Evolutionary conservation across 2,797 vertebrate genomes (phyloP), one percentile per base, ranked within the genome.

Genomic region (Eidolon dupreanum): DNA sequence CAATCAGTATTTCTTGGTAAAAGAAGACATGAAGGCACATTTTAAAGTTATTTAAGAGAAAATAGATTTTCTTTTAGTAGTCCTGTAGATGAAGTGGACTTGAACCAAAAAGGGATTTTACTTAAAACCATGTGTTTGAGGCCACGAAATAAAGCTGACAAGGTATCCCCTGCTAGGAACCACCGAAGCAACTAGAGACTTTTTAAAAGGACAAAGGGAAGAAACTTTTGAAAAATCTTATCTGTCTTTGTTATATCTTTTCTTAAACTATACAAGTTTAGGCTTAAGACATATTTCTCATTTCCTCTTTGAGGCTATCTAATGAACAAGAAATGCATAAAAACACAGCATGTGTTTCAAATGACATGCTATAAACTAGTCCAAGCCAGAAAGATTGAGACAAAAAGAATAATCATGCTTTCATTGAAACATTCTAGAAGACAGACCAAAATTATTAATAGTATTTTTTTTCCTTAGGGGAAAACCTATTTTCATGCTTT

Each of bases 1-100:
- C 89, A 97, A 96, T 96, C 90, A 87, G 95, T 97, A 97, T 75
- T 73, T 94, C 84, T 97, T 98, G 95, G 86, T 98, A 97, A 98
- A 97, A 98, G 92, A 87, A 98, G 82, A 81, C 95, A 94, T 90
- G 94, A 98, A 97, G 87, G 65, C 78, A 95, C 36, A 96, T 87
- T 70, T 90, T 88, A 51, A 79, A 57, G 1, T 93, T 91, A 86
- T 98, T 95, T 93, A 89, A 73, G n/a, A 98, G 66, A 98, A 97
- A 98, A 97, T 59, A 94, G 66, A 57, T 66, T 93, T 95, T 90
- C 53, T 86, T 96, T 75, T n/a, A 79, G 5, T 97, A 46, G 97
- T 97, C 88, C 88, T 97, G 49, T 66, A 97, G 94, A 97, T 96
- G 59, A 98, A 97, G 75, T 91, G 94, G 79, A 95, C 65, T 94